Evolutionary conservation across 2,888 invertebrate species (phyloP), one percentile per base, ranked within the genome.

Genomic region (Orthonevra nobilis): DNA sequence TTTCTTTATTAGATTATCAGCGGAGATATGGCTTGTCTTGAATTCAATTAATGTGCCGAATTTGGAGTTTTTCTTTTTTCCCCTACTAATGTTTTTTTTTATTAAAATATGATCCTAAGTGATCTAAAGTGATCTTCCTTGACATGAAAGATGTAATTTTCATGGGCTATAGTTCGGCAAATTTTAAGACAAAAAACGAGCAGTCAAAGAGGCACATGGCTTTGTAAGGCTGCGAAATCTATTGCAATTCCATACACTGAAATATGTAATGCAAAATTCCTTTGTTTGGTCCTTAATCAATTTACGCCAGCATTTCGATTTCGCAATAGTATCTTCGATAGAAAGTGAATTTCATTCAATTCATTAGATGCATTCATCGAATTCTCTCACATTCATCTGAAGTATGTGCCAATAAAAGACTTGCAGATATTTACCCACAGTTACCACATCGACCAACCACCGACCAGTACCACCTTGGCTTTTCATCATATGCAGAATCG

Each of bases 281-380:
- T n/a, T n/a, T n/a, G n/a, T n/a, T n/a, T n/a, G n/a, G n/a, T n/a
- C n/a, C n/a, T n/a, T n/a, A n/a, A n/a, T n/a, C n/a, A n/a, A n/a
- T n/a, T 23, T 5, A 36, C 36, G 14, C 34, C 12, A 6, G 19
- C 9, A 34, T 14, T n/a, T 32, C 3, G 12, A 14, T 14, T 17
- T 17, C 17, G 30, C 19, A 5, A 14, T 46, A 28, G 10, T 36
- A 50, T n/a, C 0, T 19, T 10, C 3, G 12, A 48, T 26, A 54
- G 68, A 74, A 74, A 74, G 73, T 60, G 9, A 23, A 74, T 60
- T 19, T 50, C 19, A 34, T 12, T 50, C 60, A 28, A 60, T 32
- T 52, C 52, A 74, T 60, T 60, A 66, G 44, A 15, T 28, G 9
- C 50, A 52, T 66, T 6, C 1, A 15, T 23, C 1, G 38, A 42